These are phyloP conservation scores for Balearica regulorum DNA, from an alignment of 2,797 vertebrate species.

Conservation along the genomic window DNA sequence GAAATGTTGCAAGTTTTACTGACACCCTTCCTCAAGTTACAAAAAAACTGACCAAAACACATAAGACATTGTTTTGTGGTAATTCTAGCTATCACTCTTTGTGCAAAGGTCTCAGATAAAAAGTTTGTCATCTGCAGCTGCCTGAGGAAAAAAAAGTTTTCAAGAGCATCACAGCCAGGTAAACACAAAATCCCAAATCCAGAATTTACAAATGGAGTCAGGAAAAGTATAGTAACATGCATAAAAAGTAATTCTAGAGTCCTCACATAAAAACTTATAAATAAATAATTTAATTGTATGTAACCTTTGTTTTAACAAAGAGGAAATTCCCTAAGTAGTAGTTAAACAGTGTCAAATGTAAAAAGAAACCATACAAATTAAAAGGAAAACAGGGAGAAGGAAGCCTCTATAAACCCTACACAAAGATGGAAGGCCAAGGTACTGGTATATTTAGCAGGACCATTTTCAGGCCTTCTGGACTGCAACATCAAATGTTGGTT, in stretches of 20 bases:
- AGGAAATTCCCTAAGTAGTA: not conserved
- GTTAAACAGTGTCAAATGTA: not conserved
- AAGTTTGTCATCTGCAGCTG: not conserved
- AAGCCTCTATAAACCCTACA: not conserved
- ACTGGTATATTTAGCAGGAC: not conserved
- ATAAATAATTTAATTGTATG: not conserved
- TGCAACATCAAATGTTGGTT: not conserved
- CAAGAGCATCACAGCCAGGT: not conserved
- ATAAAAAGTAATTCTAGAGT: not conserved
- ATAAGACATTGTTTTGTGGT: not conserved
- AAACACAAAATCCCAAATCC: not conserved
- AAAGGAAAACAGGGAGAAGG: not conserved
- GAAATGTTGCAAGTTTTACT: conserved; percentile 37
- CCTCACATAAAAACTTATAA: not conserved
- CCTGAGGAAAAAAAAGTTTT: not conserved
- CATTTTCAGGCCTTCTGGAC: not conserved
- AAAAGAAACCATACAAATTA: not conserved
- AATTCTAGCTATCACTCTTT: not conserved
- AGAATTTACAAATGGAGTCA: not conserved
- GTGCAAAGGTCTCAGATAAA: not conserved
- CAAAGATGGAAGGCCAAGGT: not conserved
- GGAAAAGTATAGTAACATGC: not conserved
- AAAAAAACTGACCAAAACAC: not conserved
- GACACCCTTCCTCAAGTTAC: conserved; percentile 5
- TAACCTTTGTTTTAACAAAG: not conserved